phyloP scores from a whole-genome alignment of 1,140 invertebrate genomes.

The Drosophila varians region DNA sequence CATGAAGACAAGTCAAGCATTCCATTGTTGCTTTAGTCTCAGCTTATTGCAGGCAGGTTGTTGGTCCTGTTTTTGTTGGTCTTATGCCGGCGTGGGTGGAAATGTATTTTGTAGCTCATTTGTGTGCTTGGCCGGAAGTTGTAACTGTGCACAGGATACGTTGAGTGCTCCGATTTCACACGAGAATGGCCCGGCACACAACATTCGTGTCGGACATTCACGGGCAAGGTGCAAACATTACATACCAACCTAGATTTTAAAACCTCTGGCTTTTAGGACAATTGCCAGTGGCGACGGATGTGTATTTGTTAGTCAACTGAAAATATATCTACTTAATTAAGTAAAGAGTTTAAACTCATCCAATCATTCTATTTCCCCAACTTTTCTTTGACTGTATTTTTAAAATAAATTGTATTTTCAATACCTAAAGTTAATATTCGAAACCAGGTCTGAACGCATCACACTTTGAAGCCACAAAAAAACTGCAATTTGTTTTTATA shows the following conservation, averaged over 20 bases:
- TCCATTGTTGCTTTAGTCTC: constrained; percentile 29
- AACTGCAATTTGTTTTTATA: constrained; percentile 38
- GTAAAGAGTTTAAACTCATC: no score
- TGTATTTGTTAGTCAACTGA: constrained; percentile 1
- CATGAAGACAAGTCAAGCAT: constrained; percentile 36
- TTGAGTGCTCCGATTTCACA: constrained; percentile 40
- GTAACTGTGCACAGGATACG: constrained; percentile 55
- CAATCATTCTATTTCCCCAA: no score
- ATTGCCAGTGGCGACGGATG: constrained; percentile 1
- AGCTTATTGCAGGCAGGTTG: constrained; percentile 32
- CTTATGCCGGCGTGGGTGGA: constrained; percentile 12
- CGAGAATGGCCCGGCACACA: constrained; percentile 15
- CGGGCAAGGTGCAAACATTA: constrained; percentile 38
- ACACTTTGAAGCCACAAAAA: background rate
- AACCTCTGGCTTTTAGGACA: constrained; percentile 22
- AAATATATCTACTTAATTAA: background rate
- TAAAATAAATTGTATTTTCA: background rate
- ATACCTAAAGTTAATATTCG: no score
- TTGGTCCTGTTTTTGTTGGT: constrained; percentile 28
- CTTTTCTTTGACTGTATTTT: background rate
- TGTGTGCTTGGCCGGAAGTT: constrained; percentile 67
- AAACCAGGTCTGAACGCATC: background rate
- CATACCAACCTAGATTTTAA: constrained; percentile 18
- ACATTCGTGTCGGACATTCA: constrained; percentile 34
- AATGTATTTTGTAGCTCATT: constrained; percentile 60